Conservation (phyloP, 2,888 invertebrate species). For the Didymodactylos carnosus region DNA sequence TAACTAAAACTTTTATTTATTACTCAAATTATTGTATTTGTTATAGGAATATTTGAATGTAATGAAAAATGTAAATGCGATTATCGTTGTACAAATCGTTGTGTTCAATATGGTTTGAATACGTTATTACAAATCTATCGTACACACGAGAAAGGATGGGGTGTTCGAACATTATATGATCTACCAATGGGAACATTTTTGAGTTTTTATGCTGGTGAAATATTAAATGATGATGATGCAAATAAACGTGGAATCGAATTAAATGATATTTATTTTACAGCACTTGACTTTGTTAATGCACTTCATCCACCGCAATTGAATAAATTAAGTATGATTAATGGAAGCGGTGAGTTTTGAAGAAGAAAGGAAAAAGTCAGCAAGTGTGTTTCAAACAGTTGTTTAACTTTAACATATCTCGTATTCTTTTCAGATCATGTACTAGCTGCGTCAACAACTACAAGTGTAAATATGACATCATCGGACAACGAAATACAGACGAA, state of each 20-base stretch:
- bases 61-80: constrained; percentile 58
- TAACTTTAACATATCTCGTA: too few species aligned
- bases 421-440: too few species aligned
- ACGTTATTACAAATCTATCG: constrained; percentile 64
- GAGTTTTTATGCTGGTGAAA: constrained; percentile 77
- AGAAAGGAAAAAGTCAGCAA: too few species aligned
- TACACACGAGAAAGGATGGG: constrained; percentile 82
- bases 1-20: too few species aligned
- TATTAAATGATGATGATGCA: constrained; percentile 57
- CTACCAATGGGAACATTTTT: constrained; percentile 82
- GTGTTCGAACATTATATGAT: constrained; percentile 75
- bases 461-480: too few species aligned
- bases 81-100: constrained; percentile 64
- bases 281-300: constrained; percentile 74
- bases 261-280: constrained; percentile 79
- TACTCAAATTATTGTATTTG: not conserved
- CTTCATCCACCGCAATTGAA: not conserved
- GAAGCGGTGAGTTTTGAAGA: too few species aligned
- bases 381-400: too few species aligned
- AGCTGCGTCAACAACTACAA: too few species aligned
- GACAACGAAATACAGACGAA: too few species aligned
- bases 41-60: constrained; percentile 62
- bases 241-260: constrained; percentile 44
- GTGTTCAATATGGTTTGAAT: constrained; percentile 74
- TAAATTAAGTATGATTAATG: not conserved